Evolutionary conservation across 2,113 vertebrate species (phyloP), one percentile per base, ranked within the genome.

Genomic region (Phasianus colchicus): DNA sequence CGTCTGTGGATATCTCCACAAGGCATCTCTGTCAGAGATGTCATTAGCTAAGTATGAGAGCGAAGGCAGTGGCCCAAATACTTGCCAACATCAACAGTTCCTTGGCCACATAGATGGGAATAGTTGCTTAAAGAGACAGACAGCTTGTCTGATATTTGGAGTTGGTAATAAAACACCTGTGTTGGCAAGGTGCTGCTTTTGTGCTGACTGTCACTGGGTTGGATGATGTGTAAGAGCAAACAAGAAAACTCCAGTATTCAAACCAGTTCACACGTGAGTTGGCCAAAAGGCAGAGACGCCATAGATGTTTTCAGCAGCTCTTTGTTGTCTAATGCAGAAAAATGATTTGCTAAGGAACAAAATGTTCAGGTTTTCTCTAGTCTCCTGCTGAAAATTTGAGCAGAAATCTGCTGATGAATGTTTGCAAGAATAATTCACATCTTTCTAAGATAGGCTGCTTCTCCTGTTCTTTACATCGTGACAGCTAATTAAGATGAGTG

Each of bases 21-120:
- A 45, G 64, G 42, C 76, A 38, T 4, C 15, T 76, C 43, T 73
- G 57, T 65, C 76, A 86, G 43, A 84, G 32, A 79, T 82, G 25
- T 93, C 60, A 63, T 86, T 72, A 88, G 76, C 65, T 65, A 86
- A 76, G 34, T 89, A 70, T 75, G 88, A 85, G 36, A 82, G 61
- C 57, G 48, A 94, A 69, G 76, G 83, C 86, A 95, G 45, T 89
- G 88, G 77, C 83, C 88, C 86, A 91, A 57, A 67, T 89, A 79
- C 66, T 85, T 93, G 65, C 83, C 71, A 92, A 47, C 58, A 70
- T 89, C 43, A 52, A 14, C 63, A 96, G 61, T 75, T 73, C 38
- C 69, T 70, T 89, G 83, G 65, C 55, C 52, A n/a, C 0, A 1
- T 40, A 38, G 40, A 38, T 9, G 7, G 71, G 45, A 65, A 34